These are phyloP conservation scores for Bryconaethiops microstoma DNA, from an alignment of 2,797 vertebrate genomes.

Conservation along the genomic window DNA sequence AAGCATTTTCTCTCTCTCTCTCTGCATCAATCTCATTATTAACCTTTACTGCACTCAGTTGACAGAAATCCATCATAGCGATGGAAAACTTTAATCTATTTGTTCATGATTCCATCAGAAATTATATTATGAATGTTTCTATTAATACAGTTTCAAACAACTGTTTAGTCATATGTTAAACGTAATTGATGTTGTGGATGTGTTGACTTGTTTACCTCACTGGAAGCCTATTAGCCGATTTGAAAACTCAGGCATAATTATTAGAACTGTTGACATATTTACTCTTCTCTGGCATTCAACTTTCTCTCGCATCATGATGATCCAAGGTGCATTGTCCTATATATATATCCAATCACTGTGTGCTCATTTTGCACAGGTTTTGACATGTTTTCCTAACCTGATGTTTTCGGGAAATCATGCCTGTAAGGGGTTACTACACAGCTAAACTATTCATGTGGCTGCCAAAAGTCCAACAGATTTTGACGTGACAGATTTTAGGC, in stretches of 20 bases:
- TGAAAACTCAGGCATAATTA: not conserved
- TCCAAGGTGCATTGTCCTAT: too few species aligned
- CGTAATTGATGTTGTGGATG: not conserved
- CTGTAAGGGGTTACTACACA: not conserved
- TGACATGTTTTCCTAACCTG: not conserved
- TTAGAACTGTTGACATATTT: not conserved
- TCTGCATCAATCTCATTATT: too few species aligned
- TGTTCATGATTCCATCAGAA: not conserved
- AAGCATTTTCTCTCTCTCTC: too few species aligned
- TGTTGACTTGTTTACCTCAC: not conserved
- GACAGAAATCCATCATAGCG: too few species aligned
- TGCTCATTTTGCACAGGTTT: not conserved
- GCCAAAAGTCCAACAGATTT: not conserved
- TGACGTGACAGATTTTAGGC: not conserved
- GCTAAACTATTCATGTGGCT: not conserved
- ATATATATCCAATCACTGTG: too few species aligned
- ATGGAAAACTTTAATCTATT: too few species aligned
- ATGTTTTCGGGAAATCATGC: not conserved
- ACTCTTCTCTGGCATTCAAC: not conserved
- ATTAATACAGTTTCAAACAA: too few species aligned
- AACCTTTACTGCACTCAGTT: too few species aligned
- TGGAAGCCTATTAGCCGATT: not conserved
- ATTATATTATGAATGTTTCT: not conserved
- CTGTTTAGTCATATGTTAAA: not conserved
- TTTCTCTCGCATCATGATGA: not conserved